Evolutionary conservation across 2,797 vertebrate genomes (phyloP), one percentile per base, ranked within the genome.

Genomic region (Benthosema pterotum): DNA sequence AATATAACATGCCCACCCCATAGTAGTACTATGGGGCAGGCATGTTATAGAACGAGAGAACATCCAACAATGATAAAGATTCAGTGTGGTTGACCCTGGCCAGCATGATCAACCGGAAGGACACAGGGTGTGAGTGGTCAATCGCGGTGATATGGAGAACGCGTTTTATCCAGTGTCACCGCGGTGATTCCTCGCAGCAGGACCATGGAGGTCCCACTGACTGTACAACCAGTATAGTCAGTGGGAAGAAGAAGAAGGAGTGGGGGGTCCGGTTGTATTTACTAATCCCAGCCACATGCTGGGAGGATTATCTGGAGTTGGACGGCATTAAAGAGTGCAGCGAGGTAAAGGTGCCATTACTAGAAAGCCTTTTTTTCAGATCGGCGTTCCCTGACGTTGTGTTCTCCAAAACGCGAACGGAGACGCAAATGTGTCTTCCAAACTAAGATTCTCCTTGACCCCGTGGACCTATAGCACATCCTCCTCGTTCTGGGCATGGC

Each of bases 281-380:
- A 1, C 77, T 89, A 88, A 89, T 85, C 83, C 79, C 4, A 28
- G 67, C 65, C 49, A 47, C 62, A 52, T 25, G 61, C 66, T 60
- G 75, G 60, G 68, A 60, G 65, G 86, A 84, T 87, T 88, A 83
- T 49, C 69, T 32, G 49, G 32, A 68, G 75, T 45, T 62, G n/a
- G 46, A n/a, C 53, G 46, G 55, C 38, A 38, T 56, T 18, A 38
- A 38, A 56, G 52, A 48, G 43, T 2, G 43, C 11, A 17, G 14
- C 17, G 16, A 15, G 45, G 62, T 49, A 5, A 5, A 49, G 11
- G 69, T 70, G 66, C 60, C 47, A 54, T n/a, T 54, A 69, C 43
- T 15, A 63, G 32, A 69, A 22, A 59, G 64, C 38, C 52, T 71
- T n/a, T n/a, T n/a, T n/a, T 70, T 63, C 56, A 2, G 28, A 58